A percentile compares a stretch with the other conserved stretches of the same genome.
phyloP scores from a whole-genome alignment of 2,113 vertebrate genomes.

The Galeopterus variegatus region DNA sequence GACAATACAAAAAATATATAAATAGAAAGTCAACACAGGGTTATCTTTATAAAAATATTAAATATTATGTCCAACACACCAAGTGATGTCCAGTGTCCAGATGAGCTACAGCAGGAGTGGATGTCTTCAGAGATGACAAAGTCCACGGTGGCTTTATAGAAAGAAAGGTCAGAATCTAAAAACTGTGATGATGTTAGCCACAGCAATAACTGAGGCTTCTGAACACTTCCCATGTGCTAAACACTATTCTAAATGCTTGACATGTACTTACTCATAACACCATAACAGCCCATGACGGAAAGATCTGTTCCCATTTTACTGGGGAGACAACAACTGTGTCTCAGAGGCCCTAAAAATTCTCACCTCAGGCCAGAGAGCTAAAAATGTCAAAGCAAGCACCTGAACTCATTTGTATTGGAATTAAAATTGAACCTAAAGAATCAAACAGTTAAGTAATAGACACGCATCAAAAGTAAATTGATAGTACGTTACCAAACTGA shows the following conservation, averaged over 20 bases:
- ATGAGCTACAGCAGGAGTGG: neutral
- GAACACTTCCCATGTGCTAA: neutral
- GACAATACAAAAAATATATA: neutral
- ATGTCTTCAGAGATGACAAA: neutral
- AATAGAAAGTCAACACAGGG: neutral
- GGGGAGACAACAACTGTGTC: too few relatives aligned
- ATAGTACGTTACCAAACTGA: too few relatives aligned
- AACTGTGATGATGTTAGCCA: neutral
- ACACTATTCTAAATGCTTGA: neutral
- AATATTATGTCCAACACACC: neutral
- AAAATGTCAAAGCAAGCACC: too few relatives aligned
- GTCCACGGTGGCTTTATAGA: neutral
- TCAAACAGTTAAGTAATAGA: too few relatives aligned
- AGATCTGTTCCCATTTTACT: too few relatives aligned
- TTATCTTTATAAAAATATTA: neutral
- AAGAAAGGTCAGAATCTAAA: neutral
- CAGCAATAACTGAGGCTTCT: neutral
- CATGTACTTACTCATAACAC: too few relatives aligned
- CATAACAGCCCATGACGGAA: neutral
- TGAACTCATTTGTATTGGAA: too few relatives aligned
- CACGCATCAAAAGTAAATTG: too few relatives aligned
- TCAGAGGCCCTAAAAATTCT: too few relatives aligned
- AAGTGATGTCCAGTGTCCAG: neutral
- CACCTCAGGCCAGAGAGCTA: too few relatives aligned
- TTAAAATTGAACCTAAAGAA: too few relatives aligned